Base-by-base conservation (phyloP, 1,140 invertebrate genomes). In the Monomorium pharaonis region DNA sequence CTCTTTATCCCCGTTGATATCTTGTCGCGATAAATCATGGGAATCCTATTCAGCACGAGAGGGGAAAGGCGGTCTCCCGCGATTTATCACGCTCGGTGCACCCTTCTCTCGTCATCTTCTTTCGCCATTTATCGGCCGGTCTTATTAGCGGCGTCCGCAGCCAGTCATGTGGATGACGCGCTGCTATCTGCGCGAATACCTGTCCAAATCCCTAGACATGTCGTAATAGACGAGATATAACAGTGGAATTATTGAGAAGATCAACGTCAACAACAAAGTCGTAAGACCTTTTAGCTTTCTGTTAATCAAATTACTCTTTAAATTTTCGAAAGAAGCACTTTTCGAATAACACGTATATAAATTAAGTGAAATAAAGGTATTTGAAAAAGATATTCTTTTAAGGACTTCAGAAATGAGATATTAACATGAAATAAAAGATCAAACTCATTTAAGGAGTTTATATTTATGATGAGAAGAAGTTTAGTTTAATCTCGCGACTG, bases 21-120 rank as follows among this genome's bases (percentile, higher is more conserved):
- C 89, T 89, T 85, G 86, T 88, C 86, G 81, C 87, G 89, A 91
- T 91, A 91, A 91, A 91, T 91, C 88, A 91, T 89, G 86, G 70
- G 78, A 89, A 91, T 91, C 84, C 88, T 65, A 86, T 86, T 86
- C 77, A 69, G 81, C 30, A 51, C 58, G 58, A 42, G 33, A 65
- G 78, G 49, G n/a, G 30, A 76, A 78, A 5, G 67, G 51, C 72
- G 75, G 58, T 75, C 27, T 24, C 21, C 60, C 44, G 72, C 76
- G 90, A 91, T 91, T 89, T 89, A 91, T 91, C 85, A 89, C 80
- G 72, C 80, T 77, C 49, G 62, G 37, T 77, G 74, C 70, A 80
- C 72, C 49, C 27, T 62, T 33, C 21, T 47, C n/a, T 56, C 60
- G 27, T 85, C 49, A 69, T 49, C 60, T 60, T 70, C 78, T 88